These are phyloP conservation scores for Machimus rusticus DNA, from an alignment of 2,888 invertebrate species.

Conservation along the genomic window DNA sequence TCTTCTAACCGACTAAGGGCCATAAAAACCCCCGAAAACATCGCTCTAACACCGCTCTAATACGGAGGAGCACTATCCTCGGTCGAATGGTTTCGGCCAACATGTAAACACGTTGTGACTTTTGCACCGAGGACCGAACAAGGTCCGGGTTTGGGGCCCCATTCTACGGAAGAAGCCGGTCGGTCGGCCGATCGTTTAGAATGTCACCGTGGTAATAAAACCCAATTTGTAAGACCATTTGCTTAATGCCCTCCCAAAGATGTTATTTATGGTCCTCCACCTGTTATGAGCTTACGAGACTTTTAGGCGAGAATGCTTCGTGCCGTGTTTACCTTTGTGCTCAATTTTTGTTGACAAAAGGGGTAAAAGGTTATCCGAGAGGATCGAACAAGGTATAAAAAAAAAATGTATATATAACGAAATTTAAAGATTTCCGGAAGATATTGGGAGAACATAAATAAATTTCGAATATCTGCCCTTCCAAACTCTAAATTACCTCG, in stretches of 20 bases:
- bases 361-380: background rate
- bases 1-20: background rate
- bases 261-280: slow-evolving; percentile 26
- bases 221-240: slow-evolving; percentile 35
- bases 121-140: background rate
- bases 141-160: background rate
- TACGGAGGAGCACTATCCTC: background rate
- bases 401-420: background rate
- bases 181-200: slow-evolving; percentile 16
- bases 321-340: background rate
- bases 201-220: slow-evolving; percentile 30
- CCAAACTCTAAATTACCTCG: background rate
- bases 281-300: slow-evolving; percentile 21
- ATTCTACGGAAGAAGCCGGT: background rate
- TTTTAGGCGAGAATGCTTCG: background rate
- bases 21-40: background rate
- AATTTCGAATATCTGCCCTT: background rate
- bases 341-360: slow-evolving; percentile 15
- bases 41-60: background rate
- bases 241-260: slow-evolving; percentile 31
- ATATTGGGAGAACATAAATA: slow-evolving; percentile 14
- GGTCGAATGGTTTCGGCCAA: background rate
- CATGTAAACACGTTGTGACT: slow-evolving; percentile 18
- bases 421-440: background rate
- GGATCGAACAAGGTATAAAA: background rate